These are phyloP conservation scores for Tupaia tana DNA, from an alignment of 2,113 vertebrate species.

Conservation along the genomic window DNA sequence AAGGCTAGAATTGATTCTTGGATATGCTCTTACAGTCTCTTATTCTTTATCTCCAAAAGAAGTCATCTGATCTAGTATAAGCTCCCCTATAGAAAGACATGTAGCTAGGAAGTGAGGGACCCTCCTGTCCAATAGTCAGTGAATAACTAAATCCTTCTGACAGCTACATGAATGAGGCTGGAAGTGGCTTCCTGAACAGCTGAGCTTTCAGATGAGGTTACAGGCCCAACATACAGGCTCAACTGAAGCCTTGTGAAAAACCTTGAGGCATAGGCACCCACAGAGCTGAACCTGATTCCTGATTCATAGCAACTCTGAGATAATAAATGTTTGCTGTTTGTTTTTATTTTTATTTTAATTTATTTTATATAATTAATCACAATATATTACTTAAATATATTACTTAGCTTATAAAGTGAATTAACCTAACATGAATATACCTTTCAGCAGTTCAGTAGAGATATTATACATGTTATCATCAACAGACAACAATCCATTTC, in stretches of 20 bases:
- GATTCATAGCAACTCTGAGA: neutral
- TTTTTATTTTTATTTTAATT: neutral
- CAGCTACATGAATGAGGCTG: neutral
- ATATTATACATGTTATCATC: no score
- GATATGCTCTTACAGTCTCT: neutral
- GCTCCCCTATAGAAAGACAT: neutral
- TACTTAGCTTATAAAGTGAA: no score
- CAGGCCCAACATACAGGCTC: no score
- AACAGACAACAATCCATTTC: no score
- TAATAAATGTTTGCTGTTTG: neutral
- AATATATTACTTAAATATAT: no score
- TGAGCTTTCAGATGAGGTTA: neutral
- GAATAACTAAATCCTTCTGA: neutral
- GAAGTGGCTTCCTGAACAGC: neutral
- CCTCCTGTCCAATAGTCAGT: neutral
- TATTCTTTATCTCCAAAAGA: neutral
- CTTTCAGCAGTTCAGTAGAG: no score
- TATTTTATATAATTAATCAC: no score
- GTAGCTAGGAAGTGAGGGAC: fast-evolving
- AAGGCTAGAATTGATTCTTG: neutral
- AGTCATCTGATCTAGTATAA: neutral
- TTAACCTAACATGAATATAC: no score
- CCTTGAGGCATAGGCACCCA: neutral
- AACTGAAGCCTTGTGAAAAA: neutral
- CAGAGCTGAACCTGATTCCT: neutral